Percentiles rank a stretch among this genome's conserved stretches.
These are phyloP conservation scores for Amaurobius ferox DNA, from an alignment of 2,888 invertebrate species.

Conservation along the genomic window DNA sequence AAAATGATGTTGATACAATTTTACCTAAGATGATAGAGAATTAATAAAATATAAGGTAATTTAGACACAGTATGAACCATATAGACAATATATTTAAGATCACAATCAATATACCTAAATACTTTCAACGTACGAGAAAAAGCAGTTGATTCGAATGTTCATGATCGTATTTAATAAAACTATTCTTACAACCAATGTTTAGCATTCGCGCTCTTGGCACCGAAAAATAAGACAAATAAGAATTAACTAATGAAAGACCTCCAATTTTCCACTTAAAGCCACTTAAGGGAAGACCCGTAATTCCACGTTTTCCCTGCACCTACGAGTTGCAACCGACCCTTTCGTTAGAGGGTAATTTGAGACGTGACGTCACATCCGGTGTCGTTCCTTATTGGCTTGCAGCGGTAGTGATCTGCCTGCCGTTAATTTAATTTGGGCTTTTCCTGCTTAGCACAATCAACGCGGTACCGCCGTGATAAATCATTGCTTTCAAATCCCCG, in stretches of 20 bases:
- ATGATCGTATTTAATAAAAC: too few species aligned
- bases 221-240: background rate
- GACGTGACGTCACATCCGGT: conserved; percentile 1
- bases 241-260: conserved; percentile 4
- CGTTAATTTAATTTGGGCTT: background rate
- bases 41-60: too few species aligned
- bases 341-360: background rate
- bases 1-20: too few species aligned
- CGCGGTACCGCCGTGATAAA: background rate
- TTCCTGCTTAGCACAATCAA: background rate
- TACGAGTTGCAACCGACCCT: background rate
- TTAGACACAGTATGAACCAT: too few species aligned
- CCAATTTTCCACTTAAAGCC: conserved; percentile 1
- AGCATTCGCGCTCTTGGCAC: background rate
- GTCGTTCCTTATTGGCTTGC: background rate
- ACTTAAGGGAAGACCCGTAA: background rate
- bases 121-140: too few species aligned
- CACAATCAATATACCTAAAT: too few species aligned
- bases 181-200: background rate
- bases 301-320: background rate
- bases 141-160: too few species aligned
- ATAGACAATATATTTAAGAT: too few species aligned
- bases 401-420: background rate
- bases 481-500: too few species aligned
- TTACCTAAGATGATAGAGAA: too few species aligned